Conservation (phyloP, 2,888 invertebrate genomes). For the Dryadula phaetusa region DNA sequence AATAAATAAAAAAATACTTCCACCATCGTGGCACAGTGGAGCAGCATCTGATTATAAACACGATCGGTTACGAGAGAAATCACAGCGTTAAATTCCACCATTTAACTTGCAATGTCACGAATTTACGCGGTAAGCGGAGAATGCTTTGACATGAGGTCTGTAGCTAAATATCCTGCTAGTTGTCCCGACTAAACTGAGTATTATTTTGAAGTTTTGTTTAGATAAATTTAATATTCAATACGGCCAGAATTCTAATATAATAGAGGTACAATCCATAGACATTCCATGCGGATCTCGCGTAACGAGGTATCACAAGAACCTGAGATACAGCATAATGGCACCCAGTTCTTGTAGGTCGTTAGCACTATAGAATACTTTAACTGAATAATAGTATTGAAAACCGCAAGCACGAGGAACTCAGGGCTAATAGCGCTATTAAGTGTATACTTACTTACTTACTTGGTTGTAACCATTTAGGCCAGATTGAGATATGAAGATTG, state of each 20-base stretch:
- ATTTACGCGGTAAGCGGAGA: too few relatives aligned
- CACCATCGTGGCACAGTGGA: too few relatives aligned
- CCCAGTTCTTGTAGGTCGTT: slow-evolving; percentile 39
- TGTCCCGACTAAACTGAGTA: too few relatives aligned
- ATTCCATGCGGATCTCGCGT: slow-evolving; percentile 22
- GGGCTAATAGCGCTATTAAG: slow-evolving; percentile 32
- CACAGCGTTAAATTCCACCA: too few relatives aligned
- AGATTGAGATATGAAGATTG: slow-evolving; percentile 24
- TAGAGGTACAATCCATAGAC: slow-evolving; percentile 18
- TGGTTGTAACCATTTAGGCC: slow-evolving; percentile 21
- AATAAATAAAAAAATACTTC: too few relatives aligned
- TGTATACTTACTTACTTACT: slow-evolving; percentile 28
- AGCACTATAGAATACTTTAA: slow-evolving; percentile 40
- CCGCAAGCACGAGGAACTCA: slow-evolving; percentile 42
- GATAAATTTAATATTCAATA: not conserved
- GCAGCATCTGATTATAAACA: too few relatives aligned
- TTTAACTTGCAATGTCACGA: too few relatives aligned
- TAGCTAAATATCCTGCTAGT: too few relatives aligned
- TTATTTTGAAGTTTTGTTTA: not conserved
- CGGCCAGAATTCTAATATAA: slow-evolving; percentile 9
- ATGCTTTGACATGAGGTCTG: too few relatives aligned
- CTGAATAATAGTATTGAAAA: slow-evolving; percentile 38
- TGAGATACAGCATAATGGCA: slow-evolving; percentile 27
- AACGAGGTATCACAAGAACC: slow-evolving; percentile 32
- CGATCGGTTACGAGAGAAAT: too few relatives aligned